These are phyloP conservation scores for Tanypteryx hageni DNA, from an alignment of 2,888 invertebrate genomes.

Conservation along the genomic window DNA sequence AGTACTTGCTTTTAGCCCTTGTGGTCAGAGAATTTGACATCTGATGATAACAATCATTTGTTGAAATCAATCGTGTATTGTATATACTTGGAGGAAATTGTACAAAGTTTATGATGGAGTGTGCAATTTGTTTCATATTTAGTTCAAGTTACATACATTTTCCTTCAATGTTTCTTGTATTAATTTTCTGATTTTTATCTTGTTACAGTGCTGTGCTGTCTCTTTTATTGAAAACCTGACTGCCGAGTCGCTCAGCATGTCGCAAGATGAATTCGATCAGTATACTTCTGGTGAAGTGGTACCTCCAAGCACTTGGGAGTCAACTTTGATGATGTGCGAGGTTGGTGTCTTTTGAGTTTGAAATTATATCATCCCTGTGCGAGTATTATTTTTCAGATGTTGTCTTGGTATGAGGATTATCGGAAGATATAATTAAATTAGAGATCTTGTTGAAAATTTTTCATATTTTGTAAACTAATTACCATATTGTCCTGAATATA, in stretches of 20 bases:
- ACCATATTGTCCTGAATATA: no score
- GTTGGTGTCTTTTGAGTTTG: constrained; percentile 72
- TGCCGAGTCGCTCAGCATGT: constrained; percentile 94
- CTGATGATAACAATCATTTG: no score
- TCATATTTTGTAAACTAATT: not conserved
- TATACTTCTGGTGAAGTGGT: constrained; percentile 95
- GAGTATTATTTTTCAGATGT: not conserved
- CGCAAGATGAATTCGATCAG: constrained; percentile 93
- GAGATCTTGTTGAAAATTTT: not conserved
- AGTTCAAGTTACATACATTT: no score
- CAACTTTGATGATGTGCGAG: constrained; percentile 89
- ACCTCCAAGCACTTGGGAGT: constrained; percentile 89
- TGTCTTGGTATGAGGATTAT: not conserved
- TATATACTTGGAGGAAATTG: no score
- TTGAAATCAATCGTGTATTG: no score
- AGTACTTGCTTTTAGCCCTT: no score
- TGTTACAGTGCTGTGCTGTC: constrained; percentile 94
- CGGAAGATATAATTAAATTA: not conserved
- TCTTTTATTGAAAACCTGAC: constrained; percentile 98
- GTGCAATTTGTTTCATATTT: no score
- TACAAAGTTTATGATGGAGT: no score
- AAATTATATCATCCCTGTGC: no score
- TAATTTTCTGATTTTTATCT: constrained; percentile 50
- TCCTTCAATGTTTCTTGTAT: no score
- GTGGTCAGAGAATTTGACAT: no score